Evolutionary conservation across 1,140 invertebrate species (phyloP).

Genomic region (Eubasilissa regina): DNA sequence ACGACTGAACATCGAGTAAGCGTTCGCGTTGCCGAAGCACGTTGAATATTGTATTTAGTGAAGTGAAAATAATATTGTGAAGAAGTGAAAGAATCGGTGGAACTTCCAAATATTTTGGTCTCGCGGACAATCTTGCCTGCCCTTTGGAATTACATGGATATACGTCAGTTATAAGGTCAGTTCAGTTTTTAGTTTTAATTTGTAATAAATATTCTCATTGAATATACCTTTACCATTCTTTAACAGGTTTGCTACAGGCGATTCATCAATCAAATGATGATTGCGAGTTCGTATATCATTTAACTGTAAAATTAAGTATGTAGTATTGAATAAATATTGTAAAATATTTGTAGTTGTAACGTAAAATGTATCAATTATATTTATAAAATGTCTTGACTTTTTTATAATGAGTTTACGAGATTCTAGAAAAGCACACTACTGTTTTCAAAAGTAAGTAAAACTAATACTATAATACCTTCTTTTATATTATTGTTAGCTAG

Average conservation of each 20-base stretch:
- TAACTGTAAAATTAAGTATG: neutral
- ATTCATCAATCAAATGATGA: too few species aligned
- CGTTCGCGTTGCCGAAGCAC: neutral
- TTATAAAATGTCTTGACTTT: neutral
- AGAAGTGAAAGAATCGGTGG: slow-evolving; percentile 19
- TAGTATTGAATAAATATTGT: neutral
- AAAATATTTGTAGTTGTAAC: neutral
- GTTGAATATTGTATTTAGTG: slow-evolving; percentile 37
- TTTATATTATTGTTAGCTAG: too few species aligned
- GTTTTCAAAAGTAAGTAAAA: neutral
- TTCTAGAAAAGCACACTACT: neutral
- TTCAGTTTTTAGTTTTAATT: neutral
- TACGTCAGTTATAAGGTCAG: slow-evolving; percentile 11
- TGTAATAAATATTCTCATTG: neutral
- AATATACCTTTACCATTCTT: neutral
- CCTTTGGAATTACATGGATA: slow-evolving; percentile 25
- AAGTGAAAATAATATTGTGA: slow-evolving; percentile 19
- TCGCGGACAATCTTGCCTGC: neutral
- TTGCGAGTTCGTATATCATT: neutral
- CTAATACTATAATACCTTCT: too few species aligned
- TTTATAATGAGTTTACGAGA: neutral
- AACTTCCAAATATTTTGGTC: neutral
- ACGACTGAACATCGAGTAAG: neutral
- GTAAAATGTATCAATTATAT: too few species aligned
- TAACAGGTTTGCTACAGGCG: neutral